phyloP scores from a whole-genome alignment of 2,113 vertebrate genomes.

The Zosterops borbonicus region DNA sequence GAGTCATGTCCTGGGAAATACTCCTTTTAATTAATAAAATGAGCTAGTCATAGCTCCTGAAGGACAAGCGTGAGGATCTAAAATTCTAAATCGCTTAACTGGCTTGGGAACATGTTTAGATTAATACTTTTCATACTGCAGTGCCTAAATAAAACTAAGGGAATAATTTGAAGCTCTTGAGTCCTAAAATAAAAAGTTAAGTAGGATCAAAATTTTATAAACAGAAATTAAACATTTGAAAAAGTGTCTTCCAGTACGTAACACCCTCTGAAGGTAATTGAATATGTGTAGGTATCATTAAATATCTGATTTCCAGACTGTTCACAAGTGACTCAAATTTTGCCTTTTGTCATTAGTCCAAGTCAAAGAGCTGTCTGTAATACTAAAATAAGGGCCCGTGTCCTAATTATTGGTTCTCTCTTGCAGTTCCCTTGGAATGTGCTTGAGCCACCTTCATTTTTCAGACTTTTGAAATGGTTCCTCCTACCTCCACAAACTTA shows the following conservation, averaged over 20 bases:
- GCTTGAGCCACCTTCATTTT: not conserved
- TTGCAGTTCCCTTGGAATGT: not conserved
- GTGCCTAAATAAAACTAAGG: not conserved
- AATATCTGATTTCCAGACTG: not conserved
- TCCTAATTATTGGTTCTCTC: not conserved
- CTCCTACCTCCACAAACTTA: not conserved
- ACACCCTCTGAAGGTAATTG: not conserved
- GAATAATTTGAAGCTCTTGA: not conserved
- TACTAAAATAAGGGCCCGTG: not conserved
- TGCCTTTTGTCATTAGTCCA: not conserved
- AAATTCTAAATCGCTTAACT: not conserved
- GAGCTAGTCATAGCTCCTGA: not conserved
- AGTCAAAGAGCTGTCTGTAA: not conserved
- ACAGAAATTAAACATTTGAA: not conserved
- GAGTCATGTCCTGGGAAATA: not conserved
- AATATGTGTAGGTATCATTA: not conserved
- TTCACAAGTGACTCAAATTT: not conserved
- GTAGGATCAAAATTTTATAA: not conserved
- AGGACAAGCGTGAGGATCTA: not conserved
- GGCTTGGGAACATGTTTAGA: not conserved
- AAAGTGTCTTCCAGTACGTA: not conserved
- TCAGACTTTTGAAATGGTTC: not conserved
- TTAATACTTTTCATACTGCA: not conserved
- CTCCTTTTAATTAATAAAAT: not conserved
- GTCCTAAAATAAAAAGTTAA: not conserved